phyloP scores from a whole-genome alignment of 2,113 vertebrate species.

The Sardina pilchardus region DNA sequence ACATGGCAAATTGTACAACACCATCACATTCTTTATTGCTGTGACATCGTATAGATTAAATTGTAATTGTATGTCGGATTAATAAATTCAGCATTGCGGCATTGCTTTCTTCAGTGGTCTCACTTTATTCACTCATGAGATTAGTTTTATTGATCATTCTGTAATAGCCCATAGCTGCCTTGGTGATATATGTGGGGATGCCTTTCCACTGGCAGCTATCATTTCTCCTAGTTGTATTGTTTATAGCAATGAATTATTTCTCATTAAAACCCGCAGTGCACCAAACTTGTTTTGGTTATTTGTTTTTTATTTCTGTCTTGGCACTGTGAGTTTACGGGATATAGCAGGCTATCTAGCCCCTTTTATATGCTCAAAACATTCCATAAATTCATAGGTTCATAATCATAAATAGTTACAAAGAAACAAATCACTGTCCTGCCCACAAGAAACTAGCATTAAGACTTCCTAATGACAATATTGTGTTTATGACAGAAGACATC shows the following conservation, averaged over 20 bases:
- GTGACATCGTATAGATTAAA: background rate
- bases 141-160: slow-evolving; percentile 6
- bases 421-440: no score
- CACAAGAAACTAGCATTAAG: background rate
- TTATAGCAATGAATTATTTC: background rate
- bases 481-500: background rate
- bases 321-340: background rate
- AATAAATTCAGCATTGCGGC: background rate
- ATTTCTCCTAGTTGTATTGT: background rate
- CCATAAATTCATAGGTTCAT: background rate
- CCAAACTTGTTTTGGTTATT: background rate
- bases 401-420: background rate
- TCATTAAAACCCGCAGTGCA: slow-evolving; percentile 10
- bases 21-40: background rate
- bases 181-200: background rate
- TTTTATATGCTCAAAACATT: background rate
- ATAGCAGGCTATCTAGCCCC: background rate
- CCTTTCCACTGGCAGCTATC: background rate
- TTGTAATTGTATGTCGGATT: background rate
- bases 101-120: background rate
- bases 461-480: background rate
- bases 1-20: background rate
- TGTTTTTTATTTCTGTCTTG: background rate
- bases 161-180: background rate
- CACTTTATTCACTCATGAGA: background rate